Evolutionary conservation across 2,888 invertebrate species (phyloP).

Genomic region (Diploptera punctata): DNA sequence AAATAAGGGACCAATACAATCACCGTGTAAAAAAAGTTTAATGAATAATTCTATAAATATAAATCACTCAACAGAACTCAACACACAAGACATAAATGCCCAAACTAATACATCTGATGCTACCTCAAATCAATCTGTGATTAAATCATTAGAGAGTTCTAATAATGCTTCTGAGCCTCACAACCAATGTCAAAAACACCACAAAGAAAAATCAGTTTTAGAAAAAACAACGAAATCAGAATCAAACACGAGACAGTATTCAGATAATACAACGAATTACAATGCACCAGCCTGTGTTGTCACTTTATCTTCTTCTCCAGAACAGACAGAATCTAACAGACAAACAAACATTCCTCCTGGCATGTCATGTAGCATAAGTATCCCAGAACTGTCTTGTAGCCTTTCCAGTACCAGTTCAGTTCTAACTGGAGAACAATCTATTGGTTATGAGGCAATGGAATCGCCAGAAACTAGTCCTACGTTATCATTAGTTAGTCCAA

Average conservation of each 20-base stretch:
- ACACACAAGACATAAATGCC: not conserved
- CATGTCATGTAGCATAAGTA: not conserved
- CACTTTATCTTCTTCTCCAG: too few relatives aligned
- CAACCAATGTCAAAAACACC: too few relatives aligned
- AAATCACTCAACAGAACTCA: not conserved
- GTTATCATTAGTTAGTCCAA: not conserved
- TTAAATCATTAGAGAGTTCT: not conserved
- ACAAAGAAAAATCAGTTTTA: too few relatives aligned
- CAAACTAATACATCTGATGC: not conserved
- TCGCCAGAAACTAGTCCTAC: not conserved
- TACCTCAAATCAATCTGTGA: not conserved
- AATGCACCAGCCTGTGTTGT: not conserved
- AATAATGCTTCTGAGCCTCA: too few relatives aligned
- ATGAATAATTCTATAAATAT: not conserved
- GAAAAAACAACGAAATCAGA: not conserved
- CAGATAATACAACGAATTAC: not conserved
- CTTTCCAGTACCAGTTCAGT: not conserved
- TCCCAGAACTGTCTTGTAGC: not conserved
- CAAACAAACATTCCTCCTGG: too few relatives aligned
- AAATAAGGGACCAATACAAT: not conserved
- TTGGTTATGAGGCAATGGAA: slow-evolving; percentile 3
- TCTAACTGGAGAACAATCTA: not conserved
- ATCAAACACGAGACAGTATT: not conserved
- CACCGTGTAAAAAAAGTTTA: not conserved
- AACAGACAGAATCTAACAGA: too few relatives aligned